Base-by-base conservation (phyloP, 2,888 invertebrate genomes). In the Agrypnus murinus region DNA sequence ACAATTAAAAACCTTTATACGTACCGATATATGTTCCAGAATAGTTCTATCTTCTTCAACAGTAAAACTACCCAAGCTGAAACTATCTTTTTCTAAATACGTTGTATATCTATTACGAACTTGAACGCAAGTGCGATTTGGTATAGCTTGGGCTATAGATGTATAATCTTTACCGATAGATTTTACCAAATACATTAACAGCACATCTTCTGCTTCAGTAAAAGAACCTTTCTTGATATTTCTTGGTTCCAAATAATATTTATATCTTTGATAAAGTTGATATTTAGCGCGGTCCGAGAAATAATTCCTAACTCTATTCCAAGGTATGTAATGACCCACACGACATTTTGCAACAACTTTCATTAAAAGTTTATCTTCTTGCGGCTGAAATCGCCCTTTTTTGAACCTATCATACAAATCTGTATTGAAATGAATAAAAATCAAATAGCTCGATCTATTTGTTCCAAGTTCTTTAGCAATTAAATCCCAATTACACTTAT, bases 281-380 rank as follows among this genome's bases (percentile, higher is more conserved):
- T 87, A 86, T 80, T 91, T 91, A 0, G 90, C 89, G 73, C 91
- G 87, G 69, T 89, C 88, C 8, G 89, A 90, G 58, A 89, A 87
- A 19, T 87, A 87, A 0, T 89, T 87, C 6, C n/a, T n/a, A n/a
- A 95, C 90, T 80, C 89, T 90, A 2, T 89, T 87, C 95, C 95
- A 96, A 0, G 93, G 92, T 73, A 95, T 92, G 50, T 88, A 89
- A 69, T 89, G 86, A 14, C 92, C 93, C 65, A 90, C 86, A 73
- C 87, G 89, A 73, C 90, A 89, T 71, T 85, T 86, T n/a, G 91
- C 88, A 0, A 96, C 88, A 1, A 92, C 83, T 64, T 88, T 86
- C 36, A 87, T 80, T 1, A 97, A 85, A 55, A 88, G 87, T 58
- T 88, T 86, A 77, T 95, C 92, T 81, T 97, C 96, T 50, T 89